A percentile compares a stretch with the other conserved stretches of the same genome.
phyloP scores from a whole-genome alignment of 2,888 invertebrate genomes.

The Microdon myrmicae region DNA sequence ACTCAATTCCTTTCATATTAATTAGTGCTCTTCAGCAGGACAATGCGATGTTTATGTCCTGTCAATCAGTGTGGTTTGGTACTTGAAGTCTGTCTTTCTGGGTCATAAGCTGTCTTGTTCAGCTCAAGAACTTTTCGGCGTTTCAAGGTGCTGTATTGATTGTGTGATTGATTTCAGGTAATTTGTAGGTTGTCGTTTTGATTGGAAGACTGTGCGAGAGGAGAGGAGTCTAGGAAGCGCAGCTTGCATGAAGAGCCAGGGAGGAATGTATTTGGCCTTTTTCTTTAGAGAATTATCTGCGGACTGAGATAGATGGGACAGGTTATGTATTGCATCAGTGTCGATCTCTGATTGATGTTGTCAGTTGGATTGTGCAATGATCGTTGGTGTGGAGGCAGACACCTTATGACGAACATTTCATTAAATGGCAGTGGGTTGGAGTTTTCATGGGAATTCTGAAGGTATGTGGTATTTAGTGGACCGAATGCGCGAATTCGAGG shows the following conservation, averaged over 20 bases:
- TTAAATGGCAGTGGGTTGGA: no score
- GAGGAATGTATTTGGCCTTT: no score
- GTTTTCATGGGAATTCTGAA: no score
- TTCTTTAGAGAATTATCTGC: slow-evolving; percentile 3
- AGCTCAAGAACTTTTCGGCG: slow-evolving; percentile 42
- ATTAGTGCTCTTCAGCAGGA: slow-evolving; percentile 49
- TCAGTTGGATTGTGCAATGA: slow-evolving; percentile 9
- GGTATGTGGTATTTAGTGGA: no score
- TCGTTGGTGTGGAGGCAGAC: no score
- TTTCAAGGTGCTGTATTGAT: slow-evolving; percentile 37
- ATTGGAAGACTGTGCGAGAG: slow-evolving; percentile 16
- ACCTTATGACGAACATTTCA: no score
- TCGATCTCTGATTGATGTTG: slow-evolving; percentile 34
- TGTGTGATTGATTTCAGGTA: slow-evolving; percentile 44
- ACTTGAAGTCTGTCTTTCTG: slow-evolving; percentile 36
- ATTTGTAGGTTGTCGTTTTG: slow-evolving; percentile 49
- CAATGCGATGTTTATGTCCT: slow-evolving; percentile 49
- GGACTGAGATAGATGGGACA: slow-evolving; percentile 41
- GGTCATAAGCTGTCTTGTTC: not conserved
- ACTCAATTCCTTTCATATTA: slow-evolving; percentile 48
- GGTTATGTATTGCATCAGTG: slow-evolving; percentile 28
- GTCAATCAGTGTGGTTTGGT: slow-evolving; percentile 48
- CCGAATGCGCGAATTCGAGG: no score
- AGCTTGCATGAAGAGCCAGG: slow-evolving; percentile 27
- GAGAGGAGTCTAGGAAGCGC: slow-evolving; percentile 28